Percentiles rank a stretch among this genome's conserved stretches.
phyloP scores from a whole-genome alignment of 2,797 vertebrate genomes.

The Acanthornis magna region DNA sequence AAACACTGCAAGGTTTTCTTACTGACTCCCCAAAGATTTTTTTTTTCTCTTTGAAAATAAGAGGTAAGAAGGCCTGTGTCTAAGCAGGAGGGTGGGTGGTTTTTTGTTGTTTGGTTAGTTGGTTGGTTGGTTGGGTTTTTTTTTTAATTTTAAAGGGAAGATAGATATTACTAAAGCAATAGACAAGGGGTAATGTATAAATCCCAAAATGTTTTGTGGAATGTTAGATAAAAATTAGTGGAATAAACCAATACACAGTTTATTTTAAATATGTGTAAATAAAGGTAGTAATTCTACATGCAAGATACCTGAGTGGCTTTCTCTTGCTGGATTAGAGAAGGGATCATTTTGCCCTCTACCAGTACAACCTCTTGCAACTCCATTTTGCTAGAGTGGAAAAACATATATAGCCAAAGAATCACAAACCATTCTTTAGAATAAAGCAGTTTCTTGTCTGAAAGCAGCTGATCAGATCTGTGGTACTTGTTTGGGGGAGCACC shows the following conservation, averaged over 20 bases:
- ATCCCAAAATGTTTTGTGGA: background rate
- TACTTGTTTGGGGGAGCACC: background rate
- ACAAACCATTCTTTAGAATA: background rate
- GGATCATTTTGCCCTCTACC: background rate
- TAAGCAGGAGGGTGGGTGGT: rapidly evolving
- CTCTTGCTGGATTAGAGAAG: background rate
- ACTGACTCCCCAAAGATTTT: background rate
- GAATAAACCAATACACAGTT: background rate
- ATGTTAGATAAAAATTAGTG: background rate
- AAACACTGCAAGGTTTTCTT: background rate
- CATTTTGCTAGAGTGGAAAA: background rate
- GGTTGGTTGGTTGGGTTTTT: background rate
- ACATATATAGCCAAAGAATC: background rate
- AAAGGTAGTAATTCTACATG: background rate
- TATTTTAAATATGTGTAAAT: background rate
- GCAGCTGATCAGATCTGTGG: background rate
- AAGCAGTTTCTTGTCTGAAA: background rate
- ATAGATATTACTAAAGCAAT: background rate
- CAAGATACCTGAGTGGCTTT: background rate
- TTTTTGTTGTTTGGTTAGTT: too few relatives aligned
- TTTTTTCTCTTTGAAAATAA: conserved; percentile 5
- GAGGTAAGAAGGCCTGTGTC: background rate
- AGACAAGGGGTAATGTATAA: background rate
- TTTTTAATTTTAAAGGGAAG: background rate
- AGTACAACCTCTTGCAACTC: background rate